Evolutionary conservation across 2,797 vertebrate species (phyloP), one percentile per base, ranked within the genome.

Genomic region (Pempheris klunzingeri): DNA sequence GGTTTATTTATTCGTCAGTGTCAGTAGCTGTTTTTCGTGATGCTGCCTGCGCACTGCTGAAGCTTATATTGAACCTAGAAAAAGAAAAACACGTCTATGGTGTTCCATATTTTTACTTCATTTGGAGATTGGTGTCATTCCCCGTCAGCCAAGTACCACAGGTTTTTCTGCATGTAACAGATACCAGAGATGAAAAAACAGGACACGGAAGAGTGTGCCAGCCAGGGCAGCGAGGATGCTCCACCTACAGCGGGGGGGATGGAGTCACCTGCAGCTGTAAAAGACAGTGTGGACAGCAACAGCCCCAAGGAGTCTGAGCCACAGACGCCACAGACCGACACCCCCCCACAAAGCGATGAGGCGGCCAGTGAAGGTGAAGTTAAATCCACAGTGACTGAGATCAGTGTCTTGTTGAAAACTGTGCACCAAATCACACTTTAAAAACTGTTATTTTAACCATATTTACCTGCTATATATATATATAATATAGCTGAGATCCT

Each of bases 151-250:
- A 12, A 32, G 2, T 17, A 11, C 38, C n/a, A 57, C 7, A 11
- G 6, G 6, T 26, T 53, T 18, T 55, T 65, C 15, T 57, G 2
- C 53, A 69, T 59, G 4, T 36, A 1, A 28, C 38, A 82, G 74
- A 55, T 11, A 43, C 22, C 34, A 72, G 86, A 85, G 46, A 95
- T 95, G 94, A 94, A 92, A 83, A 95, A 94, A 57, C 93, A 94
- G 68, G 94, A 95, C 81, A 80, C 83, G 0, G 93, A 95, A 38
- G 94, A 94, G 55, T 83, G 77, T 4, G 63, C 82, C 43, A 32
- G 55, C 38, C 87, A 87, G 64, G 81, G 38, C 50, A 36, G 69
- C 3, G 89, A 88, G 68, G 91, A 84, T 2, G 66, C 82, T 54
- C 68, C 85, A 28, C 59, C 87, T 50, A 7, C 87, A 36, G 61